These are phyloP conservation scores for Graptemys geographica DNA, from an alignment of 2,797 vertebrate genomes.

Conservation along the genomic window DNA sequence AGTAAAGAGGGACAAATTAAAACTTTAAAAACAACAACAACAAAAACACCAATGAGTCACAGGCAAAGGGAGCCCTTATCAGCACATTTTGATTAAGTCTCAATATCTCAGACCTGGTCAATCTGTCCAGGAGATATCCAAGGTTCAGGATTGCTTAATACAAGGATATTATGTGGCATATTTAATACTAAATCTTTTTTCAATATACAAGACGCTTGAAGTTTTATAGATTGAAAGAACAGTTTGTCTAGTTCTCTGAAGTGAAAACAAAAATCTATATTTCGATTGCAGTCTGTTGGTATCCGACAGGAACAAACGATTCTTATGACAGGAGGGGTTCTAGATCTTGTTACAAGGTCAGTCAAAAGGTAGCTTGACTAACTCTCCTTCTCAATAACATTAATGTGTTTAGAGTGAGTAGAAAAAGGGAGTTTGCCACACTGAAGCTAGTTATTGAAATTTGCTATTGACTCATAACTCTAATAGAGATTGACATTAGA, in stretches of 20 bases:
- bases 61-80: too few relatives aligned
- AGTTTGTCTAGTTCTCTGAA: not conserved
- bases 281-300: not conserved
- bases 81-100: not conserved
- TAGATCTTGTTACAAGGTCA: not conserved
- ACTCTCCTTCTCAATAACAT: not conserved
- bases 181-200: not conserved
- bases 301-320: not conserved
- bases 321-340: not conserved
- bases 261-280: not conserved
- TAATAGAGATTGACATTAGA: not conserved
- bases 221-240: not conserved
- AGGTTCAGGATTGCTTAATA: not conserved
- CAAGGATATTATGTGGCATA: not conserved
- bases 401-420: not conserved
- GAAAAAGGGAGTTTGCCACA: not conserved
- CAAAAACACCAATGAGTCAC: too few relatives aligned
- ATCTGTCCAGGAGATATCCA: not conserved
- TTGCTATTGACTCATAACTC: not conserved
- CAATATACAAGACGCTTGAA: not conserved
- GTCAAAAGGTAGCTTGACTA: not conserved
- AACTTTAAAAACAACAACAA: too few relatives aligned
- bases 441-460: not conserved
- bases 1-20: too few relatives aligned
- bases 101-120: not conserved